Base-by-base conservation (phyloP, 2,888 invertebrate species). In the Chaitophorus viminalis region DNA sequence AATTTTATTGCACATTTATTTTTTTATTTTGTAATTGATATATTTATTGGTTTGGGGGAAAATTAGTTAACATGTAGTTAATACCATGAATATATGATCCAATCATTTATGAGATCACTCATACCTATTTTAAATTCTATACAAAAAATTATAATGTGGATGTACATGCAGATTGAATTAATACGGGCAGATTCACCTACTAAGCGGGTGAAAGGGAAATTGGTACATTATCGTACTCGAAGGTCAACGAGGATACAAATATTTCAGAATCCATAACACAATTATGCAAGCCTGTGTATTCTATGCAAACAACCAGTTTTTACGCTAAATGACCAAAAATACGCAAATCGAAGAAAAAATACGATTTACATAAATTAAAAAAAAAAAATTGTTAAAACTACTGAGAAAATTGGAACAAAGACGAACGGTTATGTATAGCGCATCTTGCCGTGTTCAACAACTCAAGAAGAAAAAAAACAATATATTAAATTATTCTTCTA, bases 261-360 rank as follows among this genome's bases (percentile, higher is more conserved):
- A 29, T 70, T 70, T 70, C 70, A 70, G 29, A 70, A 29, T 70
- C 70, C 70, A n/a, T 76, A 76, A 76, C 14, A 29, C 25, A 21
- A 60, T 76, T 76, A 76, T 76, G 75, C n/a, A 76, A 76, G 29
- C 75, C 46, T 46, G 21, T 11, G 11, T 14, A 39, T 46, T 39
- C n/a, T 5, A 21, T 14, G 17, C 46, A 3, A 39, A 76, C 39
- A 46, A 76, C 75, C 75, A 46, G 75, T 76, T 76, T 76, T 14
- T 1, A n/a, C 11, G 17, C 25, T n/a, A 29, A 29, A 46, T n/a
- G 4, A 14, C 29, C 29, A 17, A 29, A 29, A 70, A 68, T 68
- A 29, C n/a, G 29, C 8, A 29, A 29, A 74, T 29, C 4, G 21
- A 25, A 36, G 3, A 74, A 36, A 6, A 74, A 36, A 72, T 33